Conservation (phyloP, 2,888 invertebrate species). For the Microplitis manilae region DNA sequence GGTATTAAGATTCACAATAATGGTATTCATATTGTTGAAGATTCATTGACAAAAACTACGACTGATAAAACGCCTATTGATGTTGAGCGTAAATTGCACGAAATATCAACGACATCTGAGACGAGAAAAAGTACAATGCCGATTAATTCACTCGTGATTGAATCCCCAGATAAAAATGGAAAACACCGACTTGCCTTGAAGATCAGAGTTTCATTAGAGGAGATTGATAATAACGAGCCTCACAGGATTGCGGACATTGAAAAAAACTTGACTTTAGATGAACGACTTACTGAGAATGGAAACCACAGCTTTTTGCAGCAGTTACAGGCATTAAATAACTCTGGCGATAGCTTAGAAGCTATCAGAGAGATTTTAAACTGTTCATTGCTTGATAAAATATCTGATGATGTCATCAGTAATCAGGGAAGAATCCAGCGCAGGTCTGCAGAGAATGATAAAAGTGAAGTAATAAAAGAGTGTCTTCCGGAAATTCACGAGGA, state of each 20-base stretch:
- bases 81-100: neutral
- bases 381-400: slow-evolving; percentile 37
- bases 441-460: neutral
- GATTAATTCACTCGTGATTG: neutral
- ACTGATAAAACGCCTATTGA: neutral
- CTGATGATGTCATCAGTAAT: neutral
- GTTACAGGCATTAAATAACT: slow-evolving; percentile 50
- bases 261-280: slow-evolving; percentile 50
- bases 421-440: neutral
- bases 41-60: neutral
- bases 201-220: slow-evolving; percentile 53
- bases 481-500: slow-evolving; percentile 50
- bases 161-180: slow-evolving; percentile 5
- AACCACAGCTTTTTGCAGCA: slow-evolving; percentile 48
- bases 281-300: slow-evolving; percentile 37
- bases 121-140: neutral
- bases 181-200: slow-evolving; percentile 46
- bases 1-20: neutral
- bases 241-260: slow-evolving; percentile 52
- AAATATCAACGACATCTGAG: neutral
- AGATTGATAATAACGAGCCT: slow-evolving; percentile 50
- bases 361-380: slow-evolving; percentile 53
- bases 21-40: neutral
- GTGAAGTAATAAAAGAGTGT: slow-evolving; percentile 40
- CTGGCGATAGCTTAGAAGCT: slow-evolving; percentile 47